Base-by-base conservation (phyloP, 37 sponge, comb jelly and placozoan species). In the Spongia lamella region DNA sequence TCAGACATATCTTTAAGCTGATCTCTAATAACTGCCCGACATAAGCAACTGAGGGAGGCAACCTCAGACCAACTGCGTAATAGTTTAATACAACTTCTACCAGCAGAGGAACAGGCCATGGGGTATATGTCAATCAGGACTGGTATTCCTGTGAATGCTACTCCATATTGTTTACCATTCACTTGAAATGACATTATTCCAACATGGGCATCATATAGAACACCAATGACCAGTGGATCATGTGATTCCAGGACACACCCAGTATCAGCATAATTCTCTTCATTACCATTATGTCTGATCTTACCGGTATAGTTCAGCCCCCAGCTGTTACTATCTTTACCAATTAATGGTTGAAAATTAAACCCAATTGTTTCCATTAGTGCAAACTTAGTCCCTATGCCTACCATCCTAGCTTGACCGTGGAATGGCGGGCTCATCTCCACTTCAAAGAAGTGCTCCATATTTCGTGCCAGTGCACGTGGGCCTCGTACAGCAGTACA, bases 381-480 rank as follows among this genome's bases (percentile, higher is more conserved):
- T 13, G 76, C 58, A 62, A 75, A 59, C 29, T 56, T 71, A 0
- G 81, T 84, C 0, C 85, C 85, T 9, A 89, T 56, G 29, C 90
- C 90, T 7, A 89, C 81, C 78, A 79, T 80, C n/a, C 82, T 39
- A 34, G 85, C 90, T 22, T 80, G 62, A 11, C 90, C 90, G 53
- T 76, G 61, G n/a, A 84, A 84, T 11, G 90, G 90, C 1, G 61
- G 60, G 15, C 51, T 35, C 77, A 89, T 55, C n/a, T 84, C 77
- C n/a, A 89, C 82, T 47, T 89, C 85, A 62, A 89, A 89, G 80
- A 70, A 80, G 50, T 89, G 90, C 32, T 89, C 90, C 90, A 89
- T 89, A 56, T 84, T 80, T 13, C 67, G 25, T 3, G 17, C 55
- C 13, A 89, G 79, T 6, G 84, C 31, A 38, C 59, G 76, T 50